phyloP scores from a whole-genome alignment of 1,140 invertebrate genomes.

The Drosophila watanabei region DNA sequence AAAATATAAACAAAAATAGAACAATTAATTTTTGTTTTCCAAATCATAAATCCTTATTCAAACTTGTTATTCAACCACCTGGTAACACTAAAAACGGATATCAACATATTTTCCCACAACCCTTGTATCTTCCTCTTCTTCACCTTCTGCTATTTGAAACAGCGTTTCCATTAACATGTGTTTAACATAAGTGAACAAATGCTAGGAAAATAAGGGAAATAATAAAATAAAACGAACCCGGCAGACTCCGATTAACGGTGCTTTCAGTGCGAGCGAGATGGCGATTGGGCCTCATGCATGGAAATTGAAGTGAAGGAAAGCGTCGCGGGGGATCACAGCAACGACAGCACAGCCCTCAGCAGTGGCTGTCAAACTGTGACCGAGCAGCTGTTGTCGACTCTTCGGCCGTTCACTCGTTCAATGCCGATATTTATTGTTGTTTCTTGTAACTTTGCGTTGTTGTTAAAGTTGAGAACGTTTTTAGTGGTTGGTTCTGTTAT shows the following conservation, averaged over 20 bases:
- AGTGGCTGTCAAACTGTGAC: slow-evolving; percentile 56
- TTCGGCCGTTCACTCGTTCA: slow-evolving; percentile 62
- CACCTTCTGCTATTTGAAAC: slow-evolving; percentile 4
- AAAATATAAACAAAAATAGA: not conserved
- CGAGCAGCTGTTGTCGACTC: slow-evolving; percentile 56
- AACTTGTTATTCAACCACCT: not conserved
- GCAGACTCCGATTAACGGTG: slow-evolving; percentile 61
- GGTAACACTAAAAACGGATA: slow-evolving; percentile 29
- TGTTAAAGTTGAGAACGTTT: slow-evolving; percentile 53
- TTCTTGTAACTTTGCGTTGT: slow-evolving; percentile 24
- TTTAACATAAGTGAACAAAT: slow-evolving; percentile 41
- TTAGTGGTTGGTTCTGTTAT: slow-evolving; percentile 53
- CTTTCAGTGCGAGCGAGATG: slow-evolving; percentile 25
- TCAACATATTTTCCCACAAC: slow-evolving; percentile 18
- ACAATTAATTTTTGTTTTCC: not conserved
- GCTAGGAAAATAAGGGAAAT: slow-evolving; percentile 9
- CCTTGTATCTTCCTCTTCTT: not conserved
- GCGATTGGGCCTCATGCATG: slow-evolving; percentile 56
- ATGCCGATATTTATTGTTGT: slow-evolving; percentile 35
- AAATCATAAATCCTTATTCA: not conserved
- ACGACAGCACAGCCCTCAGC: not conserved
- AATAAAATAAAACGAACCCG: slow-evolving; percentile 64
- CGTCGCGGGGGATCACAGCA: slow-evolving; percentile 53
- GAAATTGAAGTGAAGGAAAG: slow-evolving; percentile 14
- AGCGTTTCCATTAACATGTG: slow-evolving; percentile 28